Evolutionary conservation across 2,888 invertebrate species (phyloP).

Genomic region (Pinctada fucata): DNA sequence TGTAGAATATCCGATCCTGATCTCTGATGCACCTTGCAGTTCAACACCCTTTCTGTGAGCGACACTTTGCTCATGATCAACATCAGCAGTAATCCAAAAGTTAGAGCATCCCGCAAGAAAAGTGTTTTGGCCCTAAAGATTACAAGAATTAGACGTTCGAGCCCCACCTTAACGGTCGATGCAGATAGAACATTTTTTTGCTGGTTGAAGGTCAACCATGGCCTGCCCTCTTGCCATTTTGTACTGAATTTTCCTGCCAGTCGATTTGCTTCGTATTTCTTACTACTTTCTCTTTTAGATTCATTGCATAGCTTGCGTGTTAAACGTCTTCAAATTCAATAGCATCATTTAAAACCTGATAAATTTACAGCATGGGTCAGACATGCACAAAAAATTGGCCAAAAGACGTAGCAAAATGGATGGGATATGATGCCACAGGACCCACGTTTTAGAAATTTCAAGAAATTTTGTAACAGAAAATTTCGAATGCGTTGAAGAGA

Average conservation of each 20-base stretch:
- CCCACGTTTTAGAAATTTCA: too few species aligned
- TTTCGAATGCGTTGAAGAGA: too few species aligned
- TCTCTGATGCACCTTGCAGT: background rate
- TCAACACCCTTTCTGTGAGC: background rate
- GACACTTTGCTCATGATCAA: constrained; percentile 4
- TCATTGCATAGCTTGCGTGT: background rate
- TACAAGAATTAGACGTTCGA: background rate
- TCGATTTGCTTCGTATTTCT: background rate
- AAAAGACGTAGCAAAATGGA: too few species aligned
- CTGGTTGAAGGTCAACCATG: background rate
- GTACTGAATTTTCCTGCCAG: background rate
- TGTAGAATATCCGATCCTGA: constrained; percentile 1
- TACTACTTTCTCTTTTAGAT: background rate
- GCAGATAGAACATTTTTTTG: background rate
- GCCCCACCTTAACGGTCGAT: background rate
- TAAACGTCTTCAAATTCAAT: too few species aligned
- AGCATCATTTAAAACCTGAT: too few species aligned
- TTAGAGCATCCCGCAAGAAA: background rate
- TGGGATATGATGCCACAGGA: too few species aligned
- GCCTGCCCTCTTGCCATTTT: background rate
- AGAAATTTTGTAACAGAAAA: too few species aligned
- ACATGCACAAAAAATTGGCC: too few species aligned
- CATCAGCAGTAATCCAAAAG: background rate
- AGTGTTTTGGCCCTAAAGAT: background rate
- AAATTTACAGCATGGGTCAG: too few species aligned